These are phyloP conservation scores for Zeuzera pyrina DNA, from an alignment of 2,888 invertebrate species.

Conservation along the genomic window DNA sequence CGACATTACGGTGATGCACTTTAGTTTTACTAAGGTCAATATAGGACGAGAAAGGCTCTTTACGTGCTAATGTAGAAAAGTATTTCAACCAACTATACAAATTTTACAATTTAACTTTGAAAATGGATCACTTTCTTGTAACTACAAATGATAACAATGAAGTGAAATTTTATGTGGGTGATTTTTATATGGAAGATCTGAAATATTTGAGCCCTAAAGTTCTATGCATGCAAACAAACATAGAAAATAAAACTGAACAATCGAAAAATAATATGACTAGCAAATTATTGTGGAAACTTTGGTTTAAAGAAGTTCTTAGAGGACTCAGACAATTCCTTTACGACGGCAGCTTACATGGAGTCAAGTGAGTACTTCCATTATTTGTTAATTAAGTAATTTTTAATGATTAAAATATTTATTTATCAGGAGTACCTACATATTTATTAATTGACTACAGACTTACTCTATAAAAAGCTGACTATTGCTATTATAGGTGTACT, in stretches of 20 bases:
- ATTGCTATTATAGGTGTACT: too few relatives aligned
- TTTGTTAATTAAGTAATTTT: neutral
- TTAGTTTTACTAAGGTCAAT: too few relatives aligned
- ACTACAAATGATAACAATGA: too few relatives aligned
- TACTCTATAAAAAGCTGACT: too few relatives aligned
- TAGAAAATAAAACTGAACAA: conserved; percentile 15
- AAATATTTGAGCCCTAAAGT: conserved; percentile 46
- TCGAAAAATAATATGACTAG: conserved; percentile 16
- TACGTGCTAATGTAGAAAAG: too few relatives aligned
- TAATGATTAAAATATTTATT: neutral
- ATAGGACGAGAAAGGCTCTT: too few relatives aligned
- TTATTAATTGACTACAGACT: too few relatives aligned
- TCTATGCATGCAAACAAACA: conserved; percentile 13
- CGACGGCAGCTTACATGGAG: conserved; percentile 59
- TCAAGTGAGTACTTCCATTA: conserved; percentile 43
- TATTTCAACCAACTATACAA: too few relatives aligned
- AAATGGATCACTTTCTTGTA: too few relatives aligned
- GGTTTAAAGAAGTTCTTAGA: conserved; percentile 41
- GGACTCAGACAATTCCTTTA: conserved; percentile 58
- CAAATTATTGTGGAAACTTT: conserved; percentile 30
- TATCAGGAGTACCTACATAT: neutral
- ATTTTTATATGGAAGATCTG: conserved; percentile 52
- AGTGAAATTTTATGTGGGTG: conserved; percentile 32
- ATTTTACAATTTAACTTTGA: too few relatives aligned
- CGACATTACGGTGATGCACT: too few relatives aligned